These are phyloP conservation scores for Stenichneumon culpator DNA, from an alignment of 2,888 invertebrate species.

Conservation along the genomic window DNA sequence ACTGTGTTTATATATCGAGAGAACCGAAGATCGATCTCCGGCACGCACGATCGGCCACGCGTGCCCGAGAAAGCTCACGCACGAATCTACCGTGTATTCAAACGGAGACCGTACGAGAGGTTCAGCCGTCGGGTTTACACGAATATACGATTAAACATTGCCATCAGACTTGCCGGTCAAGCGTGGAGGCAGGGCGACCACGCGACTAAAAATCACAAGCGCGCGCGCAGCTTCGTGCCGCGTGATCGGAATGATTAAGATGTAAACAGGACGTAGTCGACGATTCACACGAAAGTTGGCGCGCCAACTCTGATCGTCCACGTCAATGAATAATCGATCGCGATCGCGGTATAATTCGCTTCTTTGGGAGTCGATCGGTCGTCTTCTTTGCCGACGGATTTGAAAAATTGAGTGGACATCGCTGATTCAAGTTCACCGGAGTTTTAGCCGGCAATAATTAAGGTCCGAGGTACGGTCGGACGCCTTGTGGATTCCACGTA, in stretches of 20 bases:
- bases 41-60: slow-evolving; percentile 70
- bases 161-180: slow-evolving; percentile 1
- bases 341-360: slow-evolving; percentile 30
- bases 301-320: slow-evolving; percentile 1
- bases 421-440: background rate
- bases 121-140: background rate
- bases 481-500: background rate
- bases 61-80: slow-evolving; percentile 68
- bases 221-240: slow-evolving; percentile 19
- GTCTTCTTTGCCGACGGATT: background rate
- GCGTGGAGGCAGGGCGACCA: slow-evolving; percentile 10
- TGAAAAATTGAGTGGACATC: background rate
- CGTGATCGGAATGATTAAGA: slow-evolving; percentile 48
- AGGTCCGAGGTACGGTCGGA: background rate
- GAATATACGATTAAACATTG: slow-evolving; percentile 1
- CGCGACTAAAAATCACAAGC: slow-evolving; percentile 29
- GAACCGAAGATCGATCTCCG: slow-evolving; percentile 66
- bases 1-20: slow-evolving; percentile 46
- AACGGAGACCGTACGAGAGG: background rate
- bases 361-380: background rate
- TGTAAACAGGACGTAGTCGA: slow-evolving; percentile 1
- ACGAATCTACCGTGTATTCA: slow-evolving; percentile 39
- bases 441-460: background rate
- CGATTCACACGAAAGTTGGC: slow-evolving; percentile 63
- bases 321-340: slow-evolving; percentile 43